Conservation (phyloP, 2,888 invertebrate species). For the Scrobipalpa atriplicella region DNA sequence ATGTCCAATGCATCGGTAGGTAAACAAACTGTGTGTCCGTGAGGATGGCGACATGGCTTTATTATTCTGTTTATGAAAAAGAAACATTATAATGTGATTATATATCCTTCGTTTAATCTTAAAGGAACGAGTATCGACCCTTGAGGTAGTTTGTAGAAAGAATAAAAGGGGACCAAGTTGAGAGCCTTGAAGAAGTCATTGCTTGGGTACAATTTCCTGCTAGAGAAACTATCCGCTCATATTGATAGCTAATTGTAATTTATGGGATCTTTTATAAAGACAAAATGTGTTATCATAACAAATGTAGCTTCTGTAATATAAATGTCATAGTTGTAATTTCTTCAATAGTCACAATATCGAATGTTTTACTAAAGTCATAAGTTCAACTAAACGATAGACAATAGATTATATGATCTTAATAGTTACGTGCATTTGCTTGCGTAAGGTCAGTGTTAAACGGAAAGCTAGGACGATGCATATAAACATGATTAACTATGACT, state of each 20-base stretch:
- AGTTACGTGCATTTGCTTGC: neutral
- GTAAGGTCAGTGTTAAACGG: slow-evolving; percentile 11
- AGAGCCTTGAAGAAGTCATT: slow-evolving; percentile 1
- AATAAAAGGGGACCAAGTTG: neutral
- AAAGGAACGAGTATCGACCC: neutral
- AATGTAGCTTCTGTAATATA: neutral
- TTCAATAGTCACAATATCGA: neutral
- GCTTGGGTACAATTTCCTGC: neutral
- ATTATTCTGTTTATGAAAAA: neutral
- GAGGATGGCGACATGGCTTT: neutral
- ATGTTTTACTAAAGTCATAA: neutral
- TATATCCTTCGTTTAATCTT: neutral
- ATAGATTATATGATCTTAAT: slow-evolving; percentile 13
- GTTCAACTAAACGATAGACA: neutral
- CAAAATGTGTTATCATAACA: neutral
- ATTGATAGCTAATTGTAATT: neutral
- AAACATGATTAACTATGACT: neutral
- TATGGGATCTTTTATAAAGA: neutral
- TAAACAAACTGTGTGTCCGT: slow-evolving; percentile 5
- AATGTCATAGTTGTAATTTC: neutral
- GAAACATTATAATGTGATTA: too few species aligned
- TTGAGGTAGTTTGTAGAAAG: neutral
- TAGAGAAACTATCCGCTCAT: neutral
- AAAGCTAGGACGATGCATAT: neutral
- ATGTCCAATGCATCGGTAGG: neutral